Conservation (phyloP, 2,888 invertebrate species). For the Nomada fabriciana region DNA sequence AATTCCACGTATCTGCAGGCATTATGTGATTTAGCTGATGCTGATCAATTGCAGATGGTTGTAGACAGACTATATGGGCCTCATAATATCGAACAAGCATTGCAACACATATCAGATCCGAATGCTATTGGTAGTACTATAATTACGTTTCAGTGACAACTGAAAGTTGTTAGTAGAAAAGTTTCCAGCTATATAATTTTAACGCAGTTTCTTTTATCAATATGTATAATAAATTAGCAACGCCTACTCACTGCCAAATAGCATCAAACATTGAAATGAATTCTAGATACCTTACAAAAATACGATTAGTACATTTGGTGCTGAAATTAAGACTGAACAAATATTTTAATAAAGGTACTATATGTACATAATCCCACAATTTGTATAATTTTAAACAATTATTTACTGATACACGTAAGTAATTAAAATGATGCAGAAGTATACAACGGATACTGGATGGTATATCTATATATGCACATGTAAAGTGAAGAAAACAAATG, state of each 20-base stretch:
- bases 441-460: background rate
- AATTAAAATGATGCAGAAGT: background rate
- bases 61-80: slow-evolving; percentile 86
- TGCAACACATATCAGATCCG: slow-evolving; percentile 83
- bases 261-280: slow-evolving; percentile 30
- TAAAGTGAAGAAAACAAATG: slow-evolving; percentile 27
- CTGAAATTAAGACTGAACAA: slow-evolving; percentile 74
- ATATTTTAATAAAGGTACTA: slow-evolving; percentile 30
- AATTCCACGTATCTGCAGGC: slow-evolving; percentile 80
- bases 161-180: slow-evolving; percentile 20
- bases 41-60: slow-evolving; percentile 86
- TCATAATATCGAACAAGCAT: slow-evolving; percentile 84
- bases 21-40: slow-evolving; percentile 85
- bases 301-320: slow-evolving; percentile 51
- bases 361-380: slow-evolving; percentile 11
- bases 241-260: slow-evolving; percentile 46
- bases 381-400: slow-evolving; percentile 19
- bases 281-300: slow-evolving; percentile 20
- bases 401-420: slow-evolving; percentile 21
- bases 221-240: slow-evolving; percentile 43
- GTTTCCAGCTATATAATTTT: slow-evolving; percentile 9
- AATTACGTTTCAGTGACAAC: slow-evolving; percentile 84
- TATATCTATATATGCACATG: slow-evolving; percentile 18
- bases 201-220: slow-evolving; percentile 13
- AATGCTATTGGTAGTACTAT: slow-evolving; percentile 85